Conservation (phyloP, 2,113 vertebrate genomes). For the Hemicordylus capensis region DNA sequence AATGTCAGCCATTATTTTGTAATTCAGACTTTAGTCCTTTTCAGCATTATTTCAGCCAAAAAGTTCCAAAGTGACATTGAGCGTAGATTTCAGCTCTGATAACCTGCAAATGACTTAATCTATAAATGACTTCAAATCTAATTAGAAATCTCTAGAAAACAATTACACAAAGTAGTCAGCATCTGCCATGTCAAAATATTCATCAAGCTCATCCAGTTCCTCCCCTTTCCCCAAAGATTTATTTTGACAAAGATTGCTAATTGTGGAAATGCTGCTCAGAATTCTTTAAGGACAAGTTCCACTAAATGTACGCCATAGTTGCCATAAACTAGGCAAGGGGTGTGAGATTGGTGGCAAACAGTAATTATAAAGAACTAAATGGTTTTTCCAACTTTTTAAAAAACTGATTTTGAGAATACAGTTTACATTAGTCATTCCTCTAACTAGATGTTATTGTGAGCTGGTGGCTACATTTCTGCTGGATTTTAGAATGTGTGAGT, state of each 20-base stretch:
- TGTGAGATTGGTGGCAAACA: neutral
- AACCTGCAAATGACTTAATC: neutral
- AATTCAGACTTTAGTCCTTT: neutral
- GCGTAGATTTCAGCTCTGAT: neutral
- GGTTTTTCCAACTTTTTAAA: neutral
- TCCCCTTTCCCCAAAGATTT: neutral
- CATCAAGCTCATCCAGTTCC: neutral
- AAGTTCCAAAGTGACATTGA: neutral
- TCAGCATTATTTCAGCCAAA: neutral
- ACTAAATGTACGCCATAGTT: neutral
- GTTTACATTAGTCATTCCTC: neutral
- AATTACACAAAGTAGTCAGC: neutral
- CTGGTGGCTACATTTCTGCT: neutral
- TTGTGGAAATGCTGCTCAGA: neutral
- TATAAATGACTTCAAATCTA: too few relatives aligned
- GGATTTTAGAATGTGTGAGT: neutral
- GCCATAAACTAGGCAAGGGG: neutral
- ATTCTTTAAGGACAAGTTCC: neutral
- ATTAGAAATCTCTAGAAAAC: neutral
- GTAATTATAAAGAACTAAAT: neutral
- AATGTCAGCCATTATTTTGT: neutral
- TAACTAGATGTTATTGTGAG: too few relatives aligned
- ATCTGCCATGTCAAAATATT: neutral
- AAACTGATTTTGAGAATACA: neutral
- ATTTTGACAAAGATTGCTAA: neutral